Base-by-base conservation (phyloP, 1,140 invertebrate genomes). In the Cheumatopsyche charites region DNA sequence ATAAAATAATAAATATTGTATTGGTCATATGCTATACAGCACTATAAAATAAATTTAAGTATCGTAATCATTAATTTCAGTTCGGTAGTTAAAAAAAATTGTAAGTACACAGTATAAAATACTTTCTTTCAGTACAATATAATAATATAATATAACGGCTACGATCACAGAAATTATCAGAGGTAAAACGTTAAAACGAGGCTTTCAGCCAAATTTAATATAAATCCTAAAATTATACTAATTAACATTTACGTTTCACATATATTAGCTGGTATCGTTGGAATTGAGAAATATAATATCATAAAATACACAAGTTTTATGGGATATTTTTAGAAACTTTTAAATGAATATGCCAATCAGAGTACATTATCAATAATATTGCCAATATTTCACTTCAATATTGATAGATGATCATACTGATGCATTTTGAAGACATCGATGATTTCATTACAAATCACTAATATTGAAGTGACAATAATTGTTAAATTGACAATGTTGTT, bases 111-210 rank as follows among this genome's bases (percentile, higher is more conserved):
- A n/a, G 13, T 49, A 49, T 5, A 49, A 36, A 4, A 36, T 9
- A 4, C 9, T 36, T 36, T 36, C 9, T 36, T 36, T 36, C 29
- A 36, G 29, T 36, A 36, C 29, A 36, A n/a, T n/a, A n/a, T 36
- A 3, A 7, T 47, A 45, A 63, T 63, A 66, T 15, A 65, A 66
- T 47, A 47, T 47, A 13, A 66, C 41, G 47, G 62, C 29, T 65
- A 65, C 43, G 66, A 68, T 68, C 66, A 68, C 66, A 68, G 66
- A 55, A 68, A 55, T 55, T 55, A 55, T 55, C 25, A 67, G 36
- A 42, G 17, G 19, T 68, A 68, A 68, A 47, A 13, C 2, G 9
- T 67, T 43, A 65, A 52, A 41, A 65, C 15, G 15, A 1, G 47
- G 49, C 47, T 68, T 68, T 68, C 25, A 55, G 47, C 49, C 49